Base-by-base conservation (phyloP, 1,140 invertebrate species). In the Bactericera cockerelli region DNA sequence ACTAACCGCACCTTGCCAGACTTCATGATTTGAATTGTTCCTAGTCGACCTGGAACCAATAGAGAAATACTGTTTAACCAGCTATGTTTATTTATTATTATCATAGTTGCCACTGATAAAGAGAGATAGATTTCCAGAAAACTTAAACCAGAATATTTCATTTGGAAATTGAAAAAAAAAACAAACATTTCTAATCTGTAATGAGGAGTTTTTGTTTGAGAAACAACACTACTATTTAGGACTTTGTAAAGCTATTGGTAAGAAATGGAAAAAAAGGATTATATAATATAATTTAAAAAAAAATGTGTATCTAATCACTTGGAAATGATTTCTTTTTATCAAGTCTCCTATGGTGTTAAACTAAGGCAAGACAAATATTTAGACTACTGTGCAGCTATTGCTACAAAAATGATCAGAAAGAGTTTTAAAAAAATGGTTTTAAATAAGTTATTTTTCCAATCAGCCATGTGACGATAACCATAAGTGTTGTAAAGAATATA, bases 11-110 rank as follows among this genome's bases (percentile, higher is more conserved):
- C 42, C 19, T 49, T 49, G n/a, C 42, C 42, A 8, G 42, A 49
- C 19, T 49, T 49, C 42, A 49, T 19, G n/a, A 49, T 49, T n/a
- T 49, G 42, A 49, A 49, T 49, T 8, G 42, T 49, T 10, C 42
- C 42, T 16, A 49, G 22, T 49, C 42, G 42, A 6, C 42, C 42
- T 49, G 42, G 3, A 49, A 22, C n/a, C 22, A 49, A 16, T 11
- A 49, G 22, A 49, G n/a, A 49, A 6, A 49, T 10, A 19, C n/a
- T 16, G 33, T 36, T 11, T 11, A 36, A 36, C 10, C 16, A 36
- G 33, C n/a, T n/a, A n/a, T n/a, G n/a, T n/a, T n/a, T n/a, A n/a
- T n/a, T n/a, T n/a, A n/a, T n/a, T n/a, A n/a, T n/a, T n/a, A n/a
- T n/a, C n/a, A n/a, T n/a, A n/a, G n/a, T n/a, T n/a, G n/a, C n/a